phyloP scores from a whole-genome alignment of 2,888 invertebrate genomes.

The Cryptocephalus primarius region DNA sequence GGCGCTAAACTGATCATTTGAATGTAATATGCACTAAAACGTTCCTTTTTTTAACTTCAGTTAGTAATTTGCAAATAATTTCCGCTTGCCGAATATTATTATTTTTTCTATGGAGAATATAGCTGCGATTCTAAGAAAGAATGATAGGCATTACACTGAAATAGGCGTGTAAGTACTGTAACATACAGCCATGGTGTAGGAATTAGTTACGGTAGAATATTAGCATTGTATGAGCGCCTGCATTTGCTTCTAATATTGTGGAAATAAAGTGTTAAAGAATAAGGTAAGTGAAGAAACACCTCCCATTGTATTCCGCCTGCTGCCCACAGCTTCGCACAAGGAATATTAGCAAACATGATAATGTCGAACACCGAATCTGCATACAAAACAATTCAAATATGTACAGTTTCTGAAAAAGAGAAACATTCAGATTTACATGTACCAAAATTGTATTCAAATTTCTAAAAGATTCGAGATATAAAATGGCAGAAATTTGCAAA shows the following conservation, averaged over 20 bases:
- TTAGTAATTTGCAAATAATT: too few relatives aligned
- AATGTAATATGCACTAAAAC: too few relatives aligned
- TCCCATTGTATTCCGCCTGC: conserved; percentile 27
- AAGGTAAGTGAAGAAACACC: conserved; percentile 23
- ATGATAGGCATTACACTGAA: background rate
- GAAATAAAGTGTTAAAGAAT: conserved; percentile 19
- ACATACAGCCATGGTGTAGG: background rate
- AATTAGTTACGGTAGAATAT: conserved; percentile 2
- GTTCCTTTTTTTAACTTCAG: too few relatives aligned
- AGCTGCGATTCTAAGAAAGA: too few relatives aligned
- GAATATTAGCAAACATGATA: conserved; percentile 28
- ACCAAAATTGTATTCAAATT: conserved; percentile 31
- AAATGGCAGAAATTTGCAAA: conserved; percentile 1
- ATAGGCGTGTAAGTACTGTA: background rate
- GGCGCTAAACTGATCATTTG: too few relatives aligned
- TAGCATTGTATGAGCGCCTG: conserved; percentile 8
- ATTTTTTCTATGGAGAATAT: too few relatives aligned
- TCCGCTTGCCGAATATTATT: too few relatives aligned
- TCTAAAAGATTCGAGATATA: background rate
- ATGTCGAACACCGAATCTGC: conserved; percentile 24
- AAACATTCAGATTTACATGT: conserved; percentile 27
- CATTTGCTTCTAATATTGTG: conserved; percentile 9
- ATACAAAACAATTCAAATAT: conserved; percentile 26
- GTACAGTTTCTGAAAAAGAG: conserved; percentile 19
- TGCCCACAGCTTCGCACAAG: conserved; percentile 19